A percentile compares a stretch with the other conserved stretches of the same genome.
phyloP scores from a whole-genome alignment of 2,797 vertebrate genomes.

The Mormyrops boulengeri region DNA sequence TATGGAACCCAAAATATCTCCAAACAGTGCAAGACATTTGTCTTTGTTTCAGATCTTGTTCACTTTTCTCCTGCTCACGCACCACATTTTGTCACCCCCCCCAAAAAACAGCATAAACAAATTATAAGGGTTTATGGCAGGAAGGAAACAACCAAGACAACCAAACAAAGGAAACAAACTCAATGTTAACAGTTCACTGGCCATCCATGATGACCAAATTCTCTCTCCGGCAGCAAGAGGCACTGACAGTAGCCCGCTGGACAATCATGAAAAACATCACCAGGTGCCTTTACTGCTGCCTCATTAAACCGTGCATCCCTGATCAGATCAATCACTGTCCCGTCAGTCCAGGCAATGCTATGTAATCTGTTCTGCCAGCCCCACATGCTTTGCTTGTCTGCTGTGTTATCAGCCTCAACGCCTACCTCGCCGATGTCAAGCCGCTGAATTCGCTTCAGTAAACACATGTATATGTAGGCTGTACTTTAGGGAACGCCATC shows the following conservation, averaged over 20 bases:
- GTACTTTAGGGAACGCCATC: neutral
- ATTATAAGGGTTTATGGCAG: too few species aligned
- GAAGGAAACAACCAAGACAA: too few species aligned
- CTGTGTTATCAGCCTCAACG: neutral
- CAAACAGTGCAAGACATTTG: neutral
- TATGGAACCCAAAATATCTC: neutral
- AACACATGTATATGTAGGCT: neutral
- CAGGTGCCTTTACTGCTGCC: neutral
- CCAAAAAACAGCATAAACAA: too few species aligned
- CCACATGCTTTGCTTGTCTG: neutral
- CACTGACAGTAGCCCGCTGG: neutral
- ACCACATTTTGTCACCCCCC: too few species aligned
- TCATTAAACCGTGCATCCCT: neutral
- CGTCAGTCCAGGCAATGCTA: neutral
- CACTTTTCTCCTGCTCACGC: too few species aligned
- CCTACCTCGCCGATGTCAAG: neutral
- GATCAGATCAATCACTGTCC: neutral
- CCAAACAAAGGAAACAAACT: too few species aligned
- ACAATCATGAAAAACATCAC: neutral
- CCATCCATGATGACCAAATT: too few species aligned
- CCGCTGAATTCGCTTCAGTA: neutral
- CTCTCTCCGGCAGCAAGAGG: too few species aligned
- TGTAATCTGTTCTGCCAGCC: neutral
- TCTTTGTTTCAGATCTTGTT: neutral
- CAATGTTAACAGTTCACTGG: too few species aligned